Conservation (phyloP, 2,888 invertebrate genomes). For the Philereme transversata region DNA sequence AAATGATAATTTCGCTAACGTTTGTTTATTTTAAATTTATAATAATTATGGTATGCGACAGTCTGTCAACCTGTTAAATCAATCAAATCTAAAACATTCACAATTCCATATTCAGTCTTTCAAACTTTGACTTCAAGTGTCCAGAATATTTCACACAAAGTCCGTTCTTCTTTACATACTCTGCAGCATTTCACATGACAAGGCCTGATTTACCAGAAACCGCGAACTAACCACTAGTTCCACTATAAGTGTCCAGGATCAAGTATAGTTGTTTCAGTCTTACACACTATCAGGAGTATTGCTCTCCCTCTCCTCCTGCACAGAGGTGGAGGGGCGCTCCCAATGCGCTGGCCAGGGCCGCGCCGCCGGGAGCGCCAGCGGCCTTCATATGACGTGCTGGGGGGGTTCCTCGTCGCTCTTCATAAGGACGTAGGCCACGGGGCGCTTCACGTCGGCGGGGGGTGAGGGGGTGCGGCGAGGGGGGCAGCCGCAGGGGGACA, state of each 20-base stretch:
- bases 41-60: background rate
- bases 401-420: constrained; percentile 84
- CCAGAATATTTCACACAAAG: background rate
- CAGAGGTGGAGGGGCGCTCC: constrained; percentile 78
- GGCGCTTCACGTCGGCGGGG: constrained; percentile 76
- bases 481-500: constrained; percentile 77
- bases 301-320: constrained; percentile 60
- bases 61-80: constrained; percentile 7
- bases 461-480: constrained; percentile 75
- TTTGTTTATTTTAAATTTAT: too few relatives aligned
- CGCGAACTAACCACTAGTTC: too few relatives aligned
- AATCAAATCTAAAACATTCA: constrained; percentile 7
- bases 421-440: constrained; percentile 86
- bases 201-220: too few relatives aligned
- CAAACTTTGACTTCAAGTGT: background rate
- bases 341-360: constrained; percentile 81
- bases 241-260: too few relatives aligned
- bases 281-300: constrained; percentile 78
- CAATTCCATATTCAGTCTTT: constrained; percentile 19
- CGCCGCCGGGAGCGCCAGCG: constrained; percentile 91
- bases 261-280: constrained; percentile 5
- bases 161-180: background rate
- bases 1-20: too few relatives aligned
- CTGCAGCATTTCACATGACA: too few relatives aligned
- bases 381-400: constrained; percentile 92